Conservation (phyloP, 2,797 vertebrate species). For the Clarias laeviceps region DNA sequence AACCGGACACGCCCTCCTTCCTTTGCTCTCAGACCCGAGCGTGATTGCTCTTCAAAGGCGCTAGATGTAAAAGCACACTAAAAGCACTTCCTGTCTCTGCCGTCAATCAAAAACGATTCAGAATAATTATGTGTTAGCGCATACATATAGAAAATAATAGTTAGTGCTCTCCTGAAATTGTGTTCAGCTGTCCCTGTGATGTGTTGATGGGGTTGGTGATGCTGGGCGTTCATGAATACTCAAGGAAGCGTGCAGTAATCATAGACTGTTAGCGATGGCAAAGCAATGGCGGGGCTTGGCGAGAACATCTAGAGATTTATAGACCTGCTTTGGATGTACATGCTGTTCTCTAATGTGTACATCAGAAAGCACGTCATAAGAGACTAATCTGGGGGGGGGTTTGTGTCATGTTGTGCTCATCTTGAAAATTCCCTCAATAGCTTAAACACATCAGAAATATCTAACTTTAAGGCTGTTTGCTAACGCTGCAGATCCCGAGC, state of each 20-base stretch:
- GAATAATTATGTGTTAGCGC: background rate
- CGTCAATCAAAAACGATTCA: background rate
- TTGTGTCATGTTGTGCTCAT: too few relatives aligned
- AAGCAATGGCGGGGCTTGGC: background rate
- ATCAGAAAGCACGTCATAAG: background rate
- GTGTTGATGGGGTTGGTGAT: background rate
- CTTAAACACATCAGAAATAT: background rate
- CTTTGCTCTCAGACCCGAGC: background rate
- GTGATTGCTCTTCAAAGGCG: background rate
- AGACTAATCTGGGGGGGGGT: background rate
- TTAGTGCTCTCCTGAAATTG: background rate
- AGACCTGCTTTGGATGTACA: too few relatives aligned
- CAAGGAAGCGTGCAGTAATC: background rate
- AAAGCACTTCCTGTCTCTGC: constrained; percentile 2
- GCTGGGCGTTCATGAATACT: background rate
- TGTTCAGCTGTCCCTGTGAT: background rate
- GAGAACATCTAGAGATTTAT: background rate
- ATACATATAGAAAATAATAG: background rate
- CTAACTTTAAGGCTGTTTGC: background rate
- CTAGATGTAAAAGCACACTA: background rate
- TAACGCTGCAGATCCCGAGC: background rate
- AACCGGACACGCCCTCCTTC: background rate
- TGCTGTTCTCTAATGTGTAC: background rate
- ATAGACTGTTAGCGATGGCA: background rate
- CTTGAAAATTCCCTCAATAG: background rate